Evolutionary conservation across 2,113 vertebrate species (phyloP), one percentile per base, ranked within the genome.

Genomic region (Alaudala cheleensis): DNA sequence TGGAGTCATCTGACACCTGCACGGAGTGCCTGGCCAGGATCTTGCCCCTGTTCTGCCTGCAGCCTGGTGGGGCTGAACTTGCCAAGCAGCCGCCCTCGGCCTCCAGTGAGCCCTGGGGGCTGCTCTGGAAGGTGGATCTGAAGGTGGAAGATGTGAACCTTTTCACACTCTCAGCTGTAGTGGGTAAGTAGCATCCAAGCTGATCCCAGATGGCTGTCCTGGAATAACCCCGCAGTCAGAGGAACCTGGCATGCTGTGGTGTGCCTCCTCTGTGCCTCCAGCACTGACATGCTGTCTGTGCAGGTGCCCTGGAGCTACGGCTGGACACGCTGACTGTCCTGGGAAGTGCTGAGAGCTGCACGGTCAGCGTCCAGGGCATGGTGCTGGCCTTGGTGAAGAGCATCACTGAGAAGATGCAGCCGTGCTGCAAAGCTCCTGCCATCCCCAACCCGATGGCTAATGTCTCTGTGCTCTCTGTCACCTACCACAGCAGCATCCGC

Each of bases 1-100:
- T 99, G 96, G 99, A 99, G 97, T 97, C 98, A 0, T 99, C 99
- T 1, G 99, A 99, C 58, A 99, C 98, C 40, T 99, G 99, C 86
- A 96, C 98, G 15, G 97, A 99, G 67, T 99, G 99, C 96, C 98
- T 99, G 61, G 99, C 99, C 93, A 98, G 99, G 56, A 95, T 99
- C 61, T 96, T 99, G 73, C 98, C 98, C 25, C 93, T 99, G 49
- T 95, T 99, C 76, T 96, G 88, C 74, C 89, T 86, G 1, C 93
- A 18, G 23, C 79, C 88, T 39, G 58, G n/a, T 1, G 58, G 81
- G 71, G 60, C 95, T 90, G 90, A 85, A 23, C 21, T 88, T n/a
- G 65, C 86, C 40, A 80, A 84, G 74, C 81, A 97, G 34, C 57
- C 6, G 0, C 40, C 79, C 5, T 84, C 95, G 69, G 62, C 97